Evolutionary conservation across 2,888 invertebrate species (phyloP), one percentile per base, ranked within the genome.

Genomic region (Folsomia candida): DNA sequence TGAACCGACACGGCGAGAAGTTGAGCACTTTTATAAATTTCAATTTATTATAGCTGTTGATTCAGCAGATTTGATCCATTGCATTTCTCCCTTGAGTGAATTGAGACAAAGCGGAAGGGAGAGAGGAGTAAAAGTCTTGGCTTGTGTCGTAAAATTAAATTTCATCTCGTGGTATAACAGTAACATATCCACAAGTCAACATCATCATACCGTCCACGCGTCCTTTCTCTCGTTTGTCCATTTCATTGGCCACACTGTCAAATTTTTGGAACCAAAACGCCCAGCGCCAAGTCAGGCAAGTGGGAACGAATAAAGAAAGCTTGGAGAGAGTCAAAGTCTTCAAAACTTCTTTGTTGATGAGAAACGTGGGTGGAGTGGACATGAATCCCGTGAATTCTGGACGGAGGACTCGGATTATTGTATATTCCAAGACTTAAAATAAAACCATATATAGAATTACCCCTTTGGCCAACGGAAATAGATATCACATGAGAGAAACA

Each of bases 61-160:
- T 47, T n/a, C n/a, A 57, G 22, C n/a, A 57, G 57, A 57, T 57
- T 57, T 57, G 57, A 57, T 57, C 11, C 57, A 57, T n/a, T 57
- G 57, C 57, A n/a, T 57, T n/a, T 47, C 47, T 47, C 18, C 18
- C 9, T 11, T 11, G 47, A 9, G 47, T 9, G 47, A 18, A 47
- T 9, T 11, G 9, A 67, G 37, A 47, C 26, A 59, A 58, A 67
- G 58, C 18, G 37, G 51, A 25, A 60, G 29, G 28, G 60, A 29
- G 24, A n/a, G n/a, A 28, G 60, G 18, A 47, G 47, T 47, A 47
- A 11, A 47, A 47, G 47, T 18, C 18, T 9, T 11, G 18, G 18
- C 9, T 11, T 57, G 57, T n/a, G 57, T 20, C 57, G 22, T 57
- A 57, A 57, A 57, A 57, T 57, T 57, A 57, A 57, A 57, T 57